A percentile compares a stretch with the other conserved stretches of the same genome.
phyloP scores from a whole-genome alignment of 35 echinoderm and acorn worm genomes.

The Nesometra sesokonis region DNA sequence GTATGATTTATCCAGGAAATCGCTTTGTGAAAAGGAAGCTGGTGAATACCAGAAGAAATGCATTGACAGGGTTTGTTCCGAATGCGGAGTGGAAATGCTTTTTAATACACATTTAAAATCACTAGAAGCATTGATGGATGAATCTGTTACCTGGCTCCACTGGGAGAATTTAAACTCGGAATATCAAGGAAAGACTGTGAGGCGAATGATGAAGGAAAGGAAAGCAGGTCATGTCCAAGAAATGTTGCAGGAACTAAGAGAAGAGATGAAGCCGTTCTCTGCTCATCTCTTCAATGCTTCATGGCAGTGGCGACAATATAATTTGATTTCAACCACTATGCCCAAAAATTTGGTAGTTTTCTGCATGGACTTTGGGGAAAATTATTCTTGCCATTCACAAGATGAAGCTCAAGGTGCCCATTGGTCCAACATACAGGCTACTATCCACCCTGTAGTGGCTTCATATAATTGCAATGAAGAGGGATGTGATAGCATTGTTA shows the following conservation, averaged over 20 bases:
- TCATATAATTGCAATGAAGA: background rate
- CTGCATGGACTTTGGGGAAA: conserved; percentile 38
- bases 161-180: background rate
- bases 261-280: conserved; percentile 6
- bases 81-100: conserved; percentile 14
- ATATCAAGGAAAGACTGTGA: background rate
- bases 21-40: background rate
- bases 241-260: background rate
- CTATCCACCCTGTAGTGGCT: conserved; percentile 25
- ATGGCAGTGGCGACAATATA: conserved; percentile 22
- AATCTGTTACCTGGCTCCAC: background rate
- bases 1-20: background rate
- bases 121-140: background rate
- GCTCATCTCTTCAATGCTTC: conserved; percentile 16
- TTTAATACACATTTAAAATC: too few species aligned
- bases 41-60: background rate
- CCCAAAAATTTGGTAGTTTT: conserved; percentile 4
- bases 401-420: conserved; percentile 23
- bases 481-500: background rate
- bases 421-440: conserved; percentile 21
- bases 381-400: conserved; percentile 36
- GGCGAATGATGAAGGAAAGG: background rate
- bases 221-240: background rate
- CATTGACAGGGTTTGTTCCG: background rate
- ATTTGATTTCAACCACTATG: background rate